A percentile compares a stretch with the other conserved stretches of the same genome.
Evolutionary conservation across 2,797 vertebrate species (phyloP).

Genomic region (Etheostoma nigrum): DNA sequence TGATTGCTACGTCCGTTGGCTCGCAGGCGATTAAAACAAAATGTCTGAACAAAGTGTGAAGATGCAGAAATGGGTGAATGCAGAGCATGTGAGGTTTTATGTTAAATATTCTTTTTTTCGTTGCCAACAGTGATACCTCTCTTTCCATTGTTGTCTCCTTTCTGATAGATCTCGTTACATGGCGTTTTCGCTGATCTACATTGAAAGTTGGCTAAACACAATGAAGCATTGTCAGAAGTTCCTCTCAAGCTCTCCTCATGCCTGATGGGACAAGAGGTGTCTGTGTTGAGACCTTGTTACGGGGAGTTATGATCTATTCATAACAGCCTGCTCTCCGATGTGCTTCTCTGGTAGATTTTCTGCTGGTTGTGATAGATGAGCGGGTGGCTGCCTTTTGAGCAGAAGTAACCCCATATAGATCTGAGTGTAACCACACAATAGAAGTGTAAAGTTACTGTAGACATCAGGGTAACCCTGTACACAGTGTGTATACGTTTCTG

Average conservation of each 20-base stretch:
- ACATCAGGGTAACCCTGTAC: not conserved
- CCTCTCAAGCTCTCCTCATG: constrained; percentile 28
- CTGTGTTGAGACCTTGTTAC: constrained; percentile 54
- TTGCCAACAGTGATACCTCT: not conserved
- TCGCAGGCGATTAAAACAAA: not conserved
- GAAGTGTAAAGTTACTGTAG: not conserved
- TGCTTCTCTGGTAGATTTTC: constrained; percentile 49
- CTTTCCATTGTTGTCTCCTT: constrained; percentile 25
- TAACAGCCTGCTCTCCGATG: constrained; percentile 24
- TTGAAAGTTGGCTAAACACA: constrained; percentile 30
- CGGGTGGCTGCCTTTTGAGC: constrained; percentile 35
- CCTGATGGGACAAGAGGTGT: constrained; percentile 51
- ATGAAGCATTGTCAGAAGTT: constrained; percentile 46
- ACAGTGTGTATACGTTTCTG: too few species aligned
- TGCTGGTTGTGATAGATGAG: constrained; percentile 45
- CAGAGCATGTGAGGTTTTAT: not conserved
- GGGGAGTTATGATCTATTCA: constrained; percentile 54
- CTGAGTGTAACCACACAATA: not conserved
- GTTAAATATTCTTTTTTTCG: not conserved
- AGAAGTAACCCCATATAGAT: constrained; percentile 14
- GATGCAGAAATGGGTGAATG: not conserved
- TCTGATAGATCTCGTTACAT: constrained; percentile 36
- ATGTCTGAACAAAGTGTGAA: not conserved
- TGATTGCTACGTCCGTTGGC: too few species aligned
- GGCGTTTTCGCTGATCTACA: constrained; percentile 40